phyloP scores from a whole-genome alignment of 2,113 vertebrate species.

The Erythrolamprus reginae region DNA sequence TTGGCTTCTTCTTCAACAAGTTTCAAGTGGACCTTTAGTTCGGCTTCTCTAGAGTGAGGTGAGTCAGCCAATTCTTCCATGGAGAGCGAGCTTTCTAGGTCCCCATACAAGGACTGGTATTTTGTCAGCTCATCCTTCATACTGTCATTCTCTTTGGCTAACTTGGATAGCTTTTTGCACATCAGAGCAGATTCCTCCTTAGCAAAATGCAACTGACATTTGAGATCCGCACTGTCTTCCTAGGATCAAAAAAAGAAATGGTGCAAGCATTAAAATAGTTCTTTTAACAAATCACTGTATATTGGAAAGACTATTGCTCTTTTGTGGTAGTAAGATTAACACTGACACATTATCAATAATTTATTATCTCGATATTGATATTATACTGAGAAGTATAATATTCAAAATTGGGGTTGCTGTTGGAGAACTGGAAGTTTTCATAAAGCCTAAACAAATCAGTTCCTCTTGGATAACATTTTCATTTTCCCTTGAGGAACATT shows the following conservation, averaged over 20 bases:
- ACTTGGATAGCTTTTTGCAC: slow-evolving; percentile 97
- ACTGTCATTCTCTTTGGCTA: slow-evolving; percentile 91
- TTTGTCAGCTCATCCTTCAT: slow-evolving; percentile 95
- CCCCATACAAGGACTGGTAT: slow-evolving; percentile 87
- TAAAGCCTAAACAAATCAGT: background rate
- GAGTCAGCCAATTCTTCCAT: slow-evolving; percentile 90
- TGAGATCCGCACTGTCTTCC: slow-evolving; percentile 94
- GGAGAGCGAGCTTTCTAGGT: slow-evolving; percentile 85
- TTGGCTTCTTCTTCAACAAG: slow-evolving; percentile 98
- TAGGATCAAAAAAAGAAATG: slow-evolving; percentile 41
- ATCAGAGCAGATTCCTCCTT: slow-evolving; percentile 96
- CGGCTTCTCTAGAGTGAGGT: slow-evolving; percentile 89
- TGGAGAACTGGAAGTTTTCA: background rate
- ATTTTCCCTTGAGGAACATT: background rate
- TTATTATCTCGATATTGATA: background rate
- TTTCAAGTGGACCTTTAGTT: slow-evolving; percentile 91
- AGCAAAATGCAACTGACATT: slow-evolving; percentile 96
- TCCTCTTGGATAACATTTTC: background rate
- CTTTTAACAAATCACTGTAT: background rate
- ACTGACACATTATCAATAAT: no score
- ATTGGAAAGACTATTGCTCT: background rate
- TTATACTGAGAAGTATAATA: background rate
- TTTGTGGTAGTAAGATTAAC: background rate
- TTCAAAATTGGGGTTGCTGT: background rate
- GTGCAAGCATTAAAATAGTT: accelerated